phyloP scores from a whole-genome alignment of 1,140 invertebrate genomes.

The Macrobrachium nipponense region DNA sequence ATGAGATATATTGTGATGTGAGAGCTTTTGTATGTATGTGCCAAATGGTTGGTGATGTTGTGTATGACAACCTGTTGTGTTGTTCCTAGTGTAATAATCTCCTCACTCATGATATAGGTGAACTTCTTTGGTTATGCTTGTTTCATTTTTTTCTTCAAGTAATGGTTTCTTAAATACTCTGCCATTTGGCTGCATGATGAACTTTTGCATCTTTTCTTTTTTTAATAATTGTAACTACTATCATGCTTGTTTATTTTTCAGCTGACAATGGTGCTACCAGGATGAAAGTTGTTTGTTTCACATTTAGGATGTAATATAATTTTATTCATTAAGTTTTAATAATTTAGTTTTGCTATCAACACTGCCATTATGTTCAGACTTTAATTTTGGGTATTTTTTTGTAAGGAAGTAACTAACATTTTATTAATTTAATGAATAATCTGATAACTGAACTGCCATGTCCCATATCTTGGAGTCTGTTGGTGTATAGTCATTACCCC shows the following conservation, averaged over 20 bases:
- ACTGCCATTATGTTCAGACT: slow-evolving; percentile 21
- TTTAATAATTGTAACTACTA: not conserved
- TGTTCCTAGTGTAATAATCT: too few relatives aligned
- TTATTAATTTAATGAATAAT: not conserved
- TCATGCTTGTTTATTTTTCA: slow-evolving; percentile 6
- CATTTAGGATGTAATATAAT: slow-evolving; percentile 11
- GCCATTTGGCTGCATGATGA: too few relatives aligned
- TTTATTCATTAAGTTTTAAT: slow-evolving; percentile 12
- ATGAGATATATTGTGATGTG: too few relatives aligned
- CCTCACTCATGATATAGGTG: too few relatives aligned
- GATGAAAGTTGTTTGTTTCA: slow-evolving; percentile 5
- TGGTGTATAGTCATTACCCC: slow-evolving; percentile 4
- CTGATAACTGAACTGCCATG: slow-evolving; percentile 9
- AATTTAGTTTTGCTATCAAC: slow-evolving; percentile 20
- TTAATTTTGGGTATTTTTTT: slow-evolving; percentile 15
- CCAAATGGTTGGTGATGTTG: too few relatives aligned
- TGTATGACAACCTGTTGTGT: too few relatives aligned
- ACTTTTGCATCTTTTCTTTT: not conserved
- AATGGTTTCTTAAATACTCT: too few relatives aligned
- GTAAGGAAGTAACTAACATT: slow-evolving; percentile 11
- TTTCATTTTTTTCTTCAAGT: too few relatives aligned
- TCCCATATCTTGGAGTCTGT: slow-evolving; percentile 3
- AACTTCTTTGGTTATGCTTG: too few relatives aligned
- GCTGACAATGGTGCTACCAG: slow-evolving; percentile 20
- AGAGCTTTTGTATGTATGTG: too few relatives aligned